A percentile compares a stretch with the other conserved stretches of the same genome.
Conservation (phyloP, 2,888 invertebrate genomes). For the Proisotoma minuta region DNA sequence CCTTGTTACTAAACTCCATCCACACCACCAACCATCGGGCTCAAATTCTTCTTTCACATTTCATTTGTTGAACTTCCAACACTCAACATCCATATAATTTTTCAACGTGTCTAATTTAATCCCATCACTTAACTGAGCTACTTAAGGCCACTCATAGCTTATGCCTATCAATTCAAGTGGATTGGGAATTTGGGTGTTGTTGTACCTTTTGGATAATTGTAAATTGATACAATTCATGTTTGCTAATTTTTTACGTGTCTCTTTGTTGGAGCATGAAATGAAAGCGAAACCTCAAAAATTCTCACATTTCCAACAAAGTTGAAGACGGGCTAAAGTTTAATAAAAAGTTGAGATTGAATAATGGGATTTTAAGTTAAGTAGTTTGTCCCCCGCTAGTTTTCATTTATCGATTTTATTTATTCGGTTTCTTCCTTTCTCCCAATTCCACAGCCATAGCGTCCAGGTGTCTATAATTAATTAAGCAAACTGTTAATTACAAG, state of each 20-base stretch:
- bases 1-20: not conserved
- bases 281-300: not conserved
- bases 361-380: slow-evolving; percentile 2
- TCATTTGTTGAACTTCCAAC: slow-evolving; percentile 11
- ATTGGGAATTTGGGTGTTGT: not conserved
- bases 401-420: slow-evolving; percentile 15
- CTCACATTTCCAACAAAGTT: not conserved
- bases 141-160: not conserved
- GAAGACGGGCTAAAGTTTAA: too few relatives aligned
- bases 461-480: not conserved
- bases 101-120: slow-evolving; percentile 14
- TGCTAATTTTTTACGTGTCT: not conserved
- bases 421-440: slow-evolving; percentile 10
- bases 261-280: not conserved
- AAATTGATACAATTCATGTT: not conserved
- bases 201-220: not conserved
- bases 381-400: slow-evolving; percentile 15
- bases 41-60: slow-evolving; percentile 2
- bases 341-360: not conserved
- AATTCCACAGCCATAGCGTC: slow-evolving; percentile 2
- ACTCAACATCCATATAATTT: slow-evolving; percentile 7
- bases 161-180: not conserved
- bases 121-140: not conserved
- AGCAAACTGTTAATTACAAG: too few relatives aligned
- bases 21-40: not conserved